Percentiles rank a stretch among this genome's conserved stretches.
Conservation (phyloP, 2,113 vertebrate genomes). For the Heliornis fulica region DNA sequence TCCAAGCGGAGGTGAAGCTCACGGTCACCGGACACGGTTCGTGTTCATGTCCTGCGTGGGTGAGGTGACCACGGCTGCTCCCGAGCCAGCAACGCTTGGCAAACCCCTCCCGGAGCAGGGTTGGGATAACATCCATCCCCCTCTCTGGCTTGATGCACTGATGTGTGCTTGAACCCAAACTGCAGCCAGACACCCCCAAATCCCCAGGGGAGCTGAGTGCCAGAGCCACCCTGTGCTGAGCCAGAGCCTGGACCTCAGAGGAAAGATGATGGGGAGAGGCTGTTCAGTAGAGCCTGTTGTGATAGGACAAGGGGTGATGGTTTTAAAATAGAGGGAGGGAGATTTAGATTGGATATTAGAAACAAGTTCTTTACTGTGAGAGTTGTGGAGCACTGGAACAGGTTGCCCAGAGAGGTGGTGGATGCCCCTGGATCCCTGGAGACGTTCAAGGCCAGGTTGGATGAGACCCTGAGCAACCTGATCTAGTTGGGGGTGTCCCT, state of each 20-base stretch:
- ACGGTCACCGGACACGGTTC: constrained; percentile 83
- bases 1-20: constrained; percentile 77
- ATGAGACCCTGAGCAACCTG: no score
- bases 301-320: no score
- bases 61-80: not conserved
- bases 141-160: not conserved
- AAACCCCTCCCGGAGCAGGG: not conserved
- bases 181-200: accelerated
- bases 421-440: no score
- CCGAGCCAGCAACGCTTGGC: not conserved
- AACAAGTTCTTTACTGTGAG: no score
- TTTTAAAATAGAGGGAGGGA: no score
- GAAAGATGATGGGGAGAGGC: not conserved
- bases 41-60: not conserved
- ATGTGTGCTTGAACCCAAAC: not conserved
- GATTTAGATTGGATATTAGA: no score
- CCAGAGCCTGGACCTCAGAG: not conserved
- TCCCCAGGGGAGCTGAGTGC: not conserved
- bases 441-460: no score
- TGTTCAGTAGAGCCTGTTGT: no score
- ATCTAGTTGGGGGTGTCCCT: no score
- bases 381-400: no score
- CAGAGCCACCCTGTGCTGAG: accelerated
- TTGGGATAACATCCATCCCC: not conserved
- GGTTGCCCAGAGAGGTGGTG: no score